A percentile compares a stretch with the other conserved stretches of the same genome.
Evolutionary conservation across 2,888 invertebrate species (phyloP).

Genomic region (Lepetodrilus schrolli): DNA sequence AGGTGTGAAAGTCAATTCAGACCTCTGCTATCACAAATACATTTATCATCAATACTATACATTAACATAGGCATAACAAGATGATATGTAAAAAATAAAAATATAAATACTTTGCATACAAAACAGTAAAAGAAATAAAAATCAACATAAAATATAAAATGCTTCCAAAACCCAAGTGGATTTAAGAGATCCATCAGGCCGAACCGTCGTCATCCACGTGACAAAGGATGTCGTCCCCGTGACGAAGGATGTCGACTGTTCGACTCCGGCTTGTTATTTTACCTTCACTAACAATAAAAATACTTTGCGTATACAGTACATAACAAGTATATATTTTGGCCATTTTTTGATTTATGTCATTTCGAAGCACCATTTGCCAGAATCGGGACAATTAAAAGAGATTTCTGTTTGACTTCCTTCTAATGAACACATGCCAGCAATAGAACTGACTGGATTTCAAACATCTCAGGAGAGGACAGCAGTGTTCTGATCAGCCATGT

Average conservation of each 20-base stretch:
- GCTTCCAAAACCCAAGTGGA: constrained; percentile 14
- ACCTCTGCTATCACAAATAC: constrained; percentile 8
- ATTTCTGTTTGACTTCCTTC: too few species aligned
- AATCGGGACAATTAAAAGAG: not conserved
- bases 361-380: not conserved
- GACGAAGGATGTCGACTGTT: not conserved
- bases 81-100: constrained; percentile 18
- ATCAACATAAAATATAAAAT: constrained; percentile 25
- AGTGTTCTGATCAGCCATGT: too few species aligned
- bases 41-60: constrained; percentile 22
- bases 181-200: constrained; percentile 18
- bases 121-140: constrained; percentile 20
- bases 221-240: too few species aligned
- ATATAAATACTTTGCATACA: constrained; percentile 26
- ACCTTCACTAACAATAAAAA: constrained; percentile 1
- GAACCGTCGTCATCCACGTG: not conserved
- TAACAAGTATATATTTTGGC: not conserved
- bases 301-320: not conserved
- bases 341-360: constrained; percentile 8
- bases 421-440: constrained; percentile 21
- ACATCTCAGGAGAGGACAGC: too few species aligned
- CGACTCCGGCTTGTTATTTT: not conserved
- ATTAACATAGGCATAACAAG: constrained; percentile 13
- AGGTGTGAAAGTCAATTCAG: not conserved
- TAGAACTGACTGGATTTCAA: constrained; percentile 18